phyloP scores from a whole-genome alignment of 2,888 invertebrate species.

The Coenonympha glycerion region DNA sequence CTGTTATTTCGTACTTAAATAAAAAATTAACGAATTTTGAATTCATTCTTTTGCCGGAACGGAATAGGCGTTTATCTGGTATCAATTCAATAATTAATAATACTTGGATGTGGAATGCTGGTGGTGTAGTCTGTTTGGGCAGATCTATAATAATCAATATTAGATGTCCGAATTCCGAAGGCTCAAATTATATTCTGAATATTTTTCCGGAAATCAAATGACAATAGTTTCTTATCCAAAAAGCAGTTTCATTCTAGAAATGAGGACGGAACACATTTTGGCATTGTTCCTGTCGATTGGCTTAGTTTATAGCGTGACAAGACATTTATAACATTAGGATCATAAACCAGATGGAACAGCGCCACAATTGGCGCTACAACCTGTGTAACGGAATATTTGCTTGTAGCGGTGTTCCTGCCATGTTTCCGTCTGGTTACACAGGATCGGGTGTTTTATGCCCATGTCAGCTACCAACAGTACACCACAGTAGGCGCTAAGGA shows the following conservation, averaged over 20 bases:
- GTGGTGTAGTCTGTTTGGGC: no score
- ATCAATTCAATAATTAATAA: no score
- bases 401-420: conserved; percentile 53
- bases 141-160: no score
- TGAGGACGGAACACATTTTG: conserved; percentile 4
- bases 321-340: conserved; percentile 20
- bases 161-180: no score
- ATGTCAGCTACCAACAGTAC: conserved; percentile 41
- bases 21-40: no score
- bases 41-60: no score
- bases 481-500: conserved; percentile 22
- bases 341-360: conserved; percentile 27
- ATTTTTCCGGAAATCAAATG: no score
- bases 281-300: conserved; percentile 5
- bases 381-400: conserved; percentile 55
- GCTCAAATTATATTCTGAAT: no score
- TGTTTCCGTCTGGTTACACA: conserved; percentile 54
- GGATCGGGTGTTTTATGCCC: conserved; percentile 47
- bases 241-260: neutral
- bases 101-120: no score
- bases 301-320: conserved; percentile 7
- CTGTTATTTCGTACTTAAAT: no score
- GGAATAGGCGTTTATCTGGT: no score
- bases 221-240: neutral
- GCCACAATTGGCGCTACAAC: conserved; percentile 37